phyloP scores from a whole-genome alignment of 2,113 vertebrate species.

The Carollia perspicillata region DNA sequence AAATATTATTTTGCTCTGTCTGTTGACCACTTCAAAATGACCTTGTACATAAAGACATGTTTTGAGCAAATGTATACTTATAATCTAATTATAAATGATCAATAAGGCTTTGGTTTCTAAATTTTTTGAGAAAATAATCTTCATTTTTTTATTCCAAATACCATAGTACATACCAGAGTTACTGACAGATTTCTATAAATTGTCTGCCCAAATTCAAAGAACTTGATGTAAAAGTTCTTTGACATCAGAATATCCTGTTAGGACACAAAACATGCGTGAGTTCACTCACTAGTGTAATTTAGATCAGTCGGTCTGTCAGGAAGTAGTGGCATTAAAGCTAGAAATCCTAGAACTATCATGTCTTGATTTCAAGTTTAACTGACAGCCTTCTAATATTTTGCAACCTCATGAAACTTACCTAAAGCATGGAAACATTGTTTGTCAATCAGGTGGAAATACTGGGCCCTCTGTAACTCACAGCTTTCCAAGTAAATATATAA shows the following conservation, averaged over 20 bases:
- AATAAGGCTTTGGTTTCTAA: not conserved
- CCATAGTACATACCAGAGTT: not conserved
- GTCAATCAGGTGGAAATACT: not conserved
- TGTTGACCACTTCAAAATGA: not conserved
- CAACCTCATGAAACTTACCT: not conserved
- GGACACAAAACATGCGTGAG: not conserved
- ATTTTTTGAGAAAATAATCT: not conserved
- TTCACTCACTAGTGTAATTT: not conserved
- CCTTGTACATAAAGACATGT: not conserved
- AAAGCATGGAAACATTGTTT: not conserved
- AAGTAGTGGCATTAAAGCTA: not conserved
- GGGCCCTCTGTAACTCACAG: not conserved
- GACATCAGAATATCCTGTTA: accelerated
- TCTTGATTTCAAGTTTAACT: not conserved
- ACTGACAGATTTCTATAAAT: not conserved
- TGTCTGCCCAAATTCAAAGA: not conserved
- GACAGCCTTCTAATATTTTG: not conserved
- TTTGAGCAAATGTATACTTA: not conserved
- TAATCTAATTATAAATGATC: not conserved
- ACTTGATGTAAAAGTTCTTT: not conserved
- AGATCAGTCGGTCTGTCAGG: not conserved
- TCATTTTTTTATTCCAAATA: not conserved
- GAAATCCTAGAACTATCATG: not conserved
- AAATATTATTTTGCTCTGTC: not conserved
- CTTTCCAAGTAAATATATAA: not conserved